These are phyloP conservation scores for Vultur gryphus DNA, from an alignment of 2,797 vertebrate species.

Conservation along the genomic window DNA sequence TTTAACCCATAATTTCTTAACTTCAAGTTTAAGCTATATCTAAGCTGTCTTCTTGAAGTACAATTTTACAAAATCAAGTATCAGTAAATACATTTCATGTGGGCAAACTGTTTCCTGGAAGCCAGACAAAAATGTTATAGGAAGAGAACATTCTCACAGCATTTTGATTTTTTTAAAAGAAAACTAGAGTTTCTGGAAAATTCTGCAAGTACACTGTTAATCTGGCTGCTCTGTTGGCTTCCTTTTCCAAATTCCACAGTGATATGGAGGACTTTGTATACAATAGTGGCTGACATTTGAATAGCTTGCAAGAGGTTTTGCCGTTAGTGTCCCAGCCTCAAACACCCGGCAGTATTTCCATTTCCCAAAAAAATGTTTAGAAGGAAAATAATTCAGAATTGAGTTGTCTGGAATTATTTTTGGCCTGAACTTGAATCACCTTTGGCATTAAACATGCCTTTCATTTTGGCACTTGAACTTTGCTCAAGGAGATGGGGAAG, in stretches of 20 bases:
- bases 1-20: not conserved
- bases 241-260: slow-evolving; percentile 15
- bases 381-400: slow-evolving; percentile 41
- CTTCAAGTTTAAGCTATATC: not conserved
- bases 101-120: not conserved
- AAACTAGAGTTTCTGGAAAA: not conserved
- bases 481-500: slow-evolving; percentile 39
- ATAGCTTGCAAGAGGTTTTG: not conserved
- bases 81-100: not conserved
- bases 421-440: slow-evolving; percentile 59
- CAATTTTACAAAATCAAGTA: not conserved
- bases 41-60: not conserved
- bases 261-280: not conserved
- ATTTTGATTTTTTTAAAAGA: not conserved
- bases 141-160: not conserved
- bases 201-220: not conserved
- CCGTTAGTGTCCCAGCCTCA: slow-evolving; percentile 17
- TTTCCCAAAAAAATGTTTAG: not conserved
- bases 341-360: not conserved
- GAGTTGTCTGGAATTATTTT: slow-evolving; percentile 62
- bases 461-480: slow-evolving; percentile 50
- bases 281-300: slow-evolving; percentile 35
- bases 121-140: not conserved
- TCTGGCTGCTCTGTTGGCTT: not conserved
- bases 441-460: slow-evolving; percentile 56